Evolutionary conservation across 2,797 vertebrate genomes (phyloP).

Genomic region (Hipposideros larvatus): DNA sequence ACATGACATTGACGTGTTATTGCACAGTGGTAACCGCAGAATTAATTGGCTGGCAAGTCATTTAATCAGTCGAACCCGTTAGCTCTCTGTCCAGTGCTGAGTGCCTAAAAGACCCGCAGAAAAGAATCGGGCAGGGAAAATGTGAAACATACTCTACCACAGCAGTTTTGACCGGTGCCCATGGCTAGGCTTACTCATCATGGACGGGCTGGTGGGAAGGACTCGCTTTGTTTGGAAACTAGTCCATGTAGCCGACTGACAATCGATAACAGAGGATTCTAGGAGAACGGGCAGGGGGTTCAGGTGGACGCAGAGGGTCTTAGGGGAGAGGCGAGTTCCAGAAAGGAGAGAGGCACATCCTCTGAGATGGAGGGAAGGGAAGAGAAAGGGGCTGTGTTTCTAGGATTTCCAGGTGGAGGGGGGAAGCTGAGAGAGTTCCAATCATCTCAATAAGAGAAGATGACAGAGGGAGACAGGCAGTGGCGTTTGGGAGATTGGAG

Average conservation of each 20-base stretch:
- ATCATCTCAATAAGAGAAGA: not conserved
- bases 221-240: not conserved
- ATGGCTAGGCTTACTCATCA: too few relatives aligned
- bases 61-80: not conserved
- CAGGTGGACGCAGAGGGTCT: not conserved
- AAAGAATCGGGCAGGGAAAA: not conserved
- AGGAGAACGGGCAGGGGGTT: not conserved
- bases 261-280: not conserved
- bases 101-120: not conserved
- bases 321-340: not conserved
- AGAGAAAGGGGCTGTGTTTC: not conserved
- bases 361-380: not conserved
- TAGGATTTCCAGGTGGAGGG: not conserved
- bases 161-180: not conserved
- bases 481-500: too few relatives aligned
- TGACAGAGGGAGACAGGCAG: not conserved
- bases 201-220: rapidly evolving
- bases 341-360: rapidly evolving
- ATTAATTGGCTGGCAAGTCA: rapidly evolving
- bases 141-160: rapidly evolving
- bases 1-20: rapidly evolving
- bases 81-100: not conserved
- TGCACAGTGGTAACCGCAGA: rapidly evolving
- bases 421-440: not conserved
- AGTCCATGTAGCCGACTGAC: not conserved